These are phyloP conservation scores for Corvus hawaiiensis DNA, from an alignment of 2,113 vertebrate species.

Conservation along the genomic window DNA sequence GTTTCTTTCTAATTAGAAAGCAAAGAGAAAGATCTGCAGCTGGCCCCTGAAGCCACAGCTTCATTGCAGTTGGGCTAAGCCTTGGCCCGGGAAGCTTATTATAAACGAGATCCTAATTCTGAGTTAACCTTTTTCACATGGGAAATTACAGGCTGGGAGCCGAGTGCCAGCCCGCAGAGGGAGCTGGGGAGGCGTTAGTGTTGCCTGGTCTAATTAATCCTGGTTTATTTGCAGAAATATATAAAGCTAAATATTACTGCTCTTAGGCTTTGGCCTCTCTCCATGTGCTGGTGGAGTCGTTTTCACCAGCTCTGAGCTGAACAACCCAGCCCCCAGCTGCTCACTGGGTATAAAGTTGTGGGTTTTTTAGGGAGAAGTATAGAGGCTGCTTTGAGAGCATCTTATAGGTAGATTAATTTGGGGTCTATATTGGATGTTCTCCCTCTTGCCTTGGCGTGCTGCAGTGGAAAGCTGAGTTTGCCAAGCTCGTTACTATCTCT, in stretches of 20 bases:
- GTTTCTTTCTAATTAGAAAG: conserved; percentile 27
- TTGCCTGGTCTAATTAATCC: too few relatives aligned
- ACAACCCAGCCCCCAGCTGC: not conserved
- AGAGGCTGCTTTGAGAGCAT: not conserved
- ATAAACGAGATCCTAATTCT: not conserved
- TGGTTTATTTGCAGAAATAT: not conserved
- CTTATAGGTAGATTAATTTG: not conserved
- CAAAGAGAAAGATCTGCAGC: conserved; percentile 17
- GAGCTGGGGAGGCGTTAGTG: not conserved
- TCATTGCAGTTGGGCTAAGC: not conserved
- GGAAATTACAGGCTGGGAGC: not conserved
- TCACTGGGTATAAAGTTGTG: rapidly evolving
- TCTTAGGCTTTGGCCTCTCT: not conserved
- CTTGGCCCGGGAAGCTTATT: not conserved
- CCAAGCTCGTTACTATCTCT: not conserved
- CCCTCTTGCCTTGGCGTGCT: not conserved
- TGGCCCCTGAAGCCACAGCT: not conserved
- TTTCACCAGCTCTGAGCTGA: not conserved
- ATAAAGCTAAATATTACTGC: not conserved
- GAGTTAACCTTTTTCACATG: not conserved
- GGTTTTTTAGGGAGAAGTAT: rapidly evolving
- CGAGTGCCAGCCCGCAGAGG: not conserved
- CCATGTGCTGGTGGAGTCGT: rapidly evolving
- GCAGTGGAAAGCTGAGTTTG: not conserved
- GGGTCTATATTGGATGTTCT: rapidly evolving